A percentile compares a stretch with the other conserved stretches of the same genome.
These are phyloP conservation scores for Grapholita molesta DNA, from an alignment of 1,140 invertebrate species.

Conservation along the genomic window DNA sequence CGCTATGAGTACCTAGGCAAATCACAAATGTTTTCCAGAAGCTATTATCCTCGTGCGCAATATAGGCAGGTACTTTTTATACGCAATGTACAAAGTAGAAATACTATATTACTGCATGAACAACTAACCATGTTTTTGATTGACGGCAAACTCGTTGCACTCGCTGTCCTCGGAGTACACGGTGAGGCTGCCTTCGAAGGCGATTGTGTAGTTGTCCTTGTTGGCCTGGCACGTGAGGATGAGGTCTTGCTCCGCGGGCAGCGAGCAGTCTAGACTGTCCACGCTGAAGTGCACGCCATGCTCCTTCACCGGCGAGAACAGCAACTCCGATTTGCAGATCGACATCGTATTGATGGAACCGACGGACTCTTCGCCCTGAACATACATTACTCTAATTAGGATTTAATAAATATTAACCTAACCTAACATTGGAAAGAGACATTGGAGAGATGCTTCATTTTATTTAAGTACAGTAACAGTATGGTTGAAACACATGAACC, in stretches of 20 bases:
- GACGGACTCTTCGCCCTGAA: slow-evolving; percentile 85
- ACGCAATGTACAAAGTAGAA: too few relatives aligned
- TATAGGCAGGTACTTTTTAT: neutral
- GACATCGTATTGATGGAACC: slow-evolving; percentile 88
- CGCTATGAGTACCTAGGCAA: neutral
- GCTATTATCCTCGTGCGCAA: neutral
- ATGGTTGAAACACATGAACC: neutral
- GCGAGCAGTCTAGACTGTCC: slow-evolving; percentile 93
- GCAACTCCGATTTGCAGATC: slow-evolving; percentile 92
- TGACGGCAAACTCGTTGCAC: slow-evolving; percentile 67
- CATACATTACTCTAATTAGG: slow-evolving; percentile 18
- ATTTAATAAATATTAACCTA: neutral
- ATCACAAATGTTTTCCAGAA: neutral
- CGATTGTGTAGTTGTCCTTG: slow-evolving; percentile 96
- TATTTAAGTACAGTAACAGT: slow-evolving; percentile 11
- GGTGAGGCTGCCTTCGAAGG: slow-evolving; percentile 92
- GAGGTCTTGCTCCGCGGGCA: slow-evolving; percentile 86
- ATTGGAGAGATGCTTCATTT: neutral
- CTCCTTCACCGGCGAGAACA: slow-evolving; percentile 95
- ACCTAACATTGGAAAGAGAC: neutral
- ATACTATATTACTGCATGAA: neutral
- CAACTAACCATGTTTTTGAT: slow-evolving; percentile 66
- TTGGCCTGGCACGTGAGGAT: slow-evolving; percentile 93
- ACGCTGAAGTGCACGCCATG: slow-evolving; percentile 90
- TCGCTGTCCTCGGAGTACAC: slow-evolving; percentile 91